phyloP scores from a whole-genome alignment of 2,888 invertebrate genomes.

The Parnassius mnemosyne region DNA sequence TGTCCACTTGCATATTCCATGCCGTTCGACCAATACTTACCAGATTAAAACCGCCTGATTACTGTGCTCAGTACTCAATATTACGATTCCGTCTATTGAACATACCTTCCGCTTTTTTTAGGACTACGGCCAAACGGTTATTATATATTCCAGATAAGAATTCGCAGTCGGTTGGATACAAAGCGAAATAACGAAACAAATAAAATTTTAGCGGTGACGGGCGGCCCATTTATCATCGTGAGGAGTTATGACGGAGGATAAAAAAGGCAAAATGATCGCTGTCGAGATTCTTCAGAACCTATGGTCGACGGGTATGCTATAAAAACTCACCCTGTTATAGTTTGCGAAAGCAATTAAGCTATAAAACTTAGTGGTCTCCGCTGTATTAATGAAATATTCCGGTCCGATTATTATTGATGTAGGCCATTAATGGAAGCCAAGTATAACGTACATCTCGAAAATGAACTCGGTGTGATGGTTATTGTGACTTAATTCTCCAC shows the following conservation, averaged over 20 bases:
- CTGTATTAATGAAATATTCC: conserved; percentile 73
- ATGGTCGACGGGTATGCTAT: conserved; percentile 54
- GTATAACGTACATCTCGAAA: conserved; percentile 30
- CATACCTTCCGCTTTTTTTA: conserved; percentile 31
- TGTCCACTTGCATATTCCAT: conserved; percentile 40
- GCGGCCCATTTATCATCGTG: conserved; percentile 53
- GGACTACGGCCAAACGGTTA: conserved; percentile 25
- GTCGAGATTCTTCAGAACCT: conserved; percentile 52
- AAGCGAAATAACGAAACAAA: conserved; percentile 39
- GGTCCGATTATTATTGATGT: conserved; percentile 64
- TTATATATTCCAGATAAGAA: conserved; percentile 30
- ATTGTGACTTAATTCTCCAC: neutral
- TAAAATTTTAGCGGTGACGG: conserved; percentile 46
- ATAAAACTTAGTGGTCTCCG: conserved; percentile 70
- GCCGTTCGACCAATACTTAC: conserved; percentile 58
- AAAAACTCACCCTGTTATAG: conserved; percentile 74
- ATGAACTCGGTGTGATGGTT: conserved; percentile 18
- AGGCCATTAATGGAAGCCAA: conserved; percentile 50
- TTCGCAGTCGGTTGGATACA: conserved; percentile 32
- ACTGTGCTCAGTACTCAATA: conserved; percentile 50
- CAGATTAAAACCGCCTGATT: conserved; percentile 61
- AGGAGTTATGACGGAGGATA: conserved; percentile 65
- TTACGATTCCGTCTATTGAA: conserved; percentile 20
- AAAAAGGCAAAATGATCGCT: conserved; percentile 48
- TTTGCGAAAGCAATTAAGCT: conserved; percentile 76